phyloP scores from a whole-genome alignment of 2,797 vertebrate species.

The Amniataba percoides region DNA sequence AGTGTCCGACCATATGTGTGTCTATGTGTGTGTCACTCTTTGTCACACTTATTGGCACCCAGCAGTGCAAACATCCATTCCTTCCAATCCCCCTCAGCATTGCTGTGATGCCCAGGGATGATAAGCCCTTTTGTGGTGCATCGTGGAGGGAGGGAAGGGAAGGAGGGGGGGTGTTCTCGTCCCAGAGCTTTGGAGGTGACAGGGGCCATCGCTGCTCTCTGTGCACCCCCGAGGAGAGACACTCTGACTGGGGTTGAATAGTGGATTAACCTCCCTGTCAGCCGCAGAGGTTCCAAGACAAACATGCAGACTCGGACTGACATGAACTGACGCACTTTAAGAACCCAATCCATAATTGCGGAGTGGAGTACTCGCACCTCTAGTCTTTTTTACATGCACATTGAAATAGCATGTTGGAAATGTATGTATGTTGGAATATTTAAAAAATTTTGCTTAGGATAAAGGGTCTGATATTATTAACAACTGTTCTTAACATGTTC shows the following conservation, averaged over 20 bases:
- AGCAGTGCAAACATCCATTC: constrained; percentile 59
- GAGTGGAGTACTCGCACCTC: background rate
- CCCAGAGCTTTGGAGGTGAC: constrained; percentile 54
- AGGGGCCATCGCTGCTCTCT: constrained; percentile 44
- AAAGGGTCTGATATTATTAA: background rate
- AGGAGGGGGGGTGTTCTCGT: background rate
- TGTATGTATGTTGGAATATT: background rate
- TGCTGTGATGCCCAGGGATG: constrained; percentile 54
- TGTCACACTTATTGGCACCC: constrained; percentile 60
- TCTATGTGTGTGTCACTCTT: constrained; percentile 32
- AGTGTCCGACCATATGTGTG: constrained; percentile 16
- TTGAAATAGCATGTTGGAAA: background rate
- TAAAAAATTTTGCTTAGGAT: background rate
- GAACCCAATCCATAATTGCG: constrained; percentile 20
- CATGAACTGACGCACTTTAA: constrained; percentile 34
- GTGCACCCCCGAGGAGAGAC: constrained; percentile 48
- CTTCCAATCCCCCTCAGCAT: constrained; percentile 39
- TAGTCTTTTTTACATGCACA: background rate
- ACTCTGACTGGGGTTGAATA: constrained; percentile 58
- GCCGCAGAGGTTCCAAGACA: constrained; percentile 51
- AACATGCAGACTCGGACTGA: constrained; percentile 50
- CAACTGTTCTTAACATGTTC: background rate
- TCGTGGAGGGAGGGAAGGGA: background rate
- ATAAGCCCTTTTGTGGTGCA: constrained; percentile 59
- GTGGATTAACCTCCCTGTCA: constrained; percentile 74